Evolutionary conservation across 2,888 invertebrate genomes (phyloP), one percentile per base, ranked within the genome.

Genomic region (Agonopterix subpropinquella): DNA sequence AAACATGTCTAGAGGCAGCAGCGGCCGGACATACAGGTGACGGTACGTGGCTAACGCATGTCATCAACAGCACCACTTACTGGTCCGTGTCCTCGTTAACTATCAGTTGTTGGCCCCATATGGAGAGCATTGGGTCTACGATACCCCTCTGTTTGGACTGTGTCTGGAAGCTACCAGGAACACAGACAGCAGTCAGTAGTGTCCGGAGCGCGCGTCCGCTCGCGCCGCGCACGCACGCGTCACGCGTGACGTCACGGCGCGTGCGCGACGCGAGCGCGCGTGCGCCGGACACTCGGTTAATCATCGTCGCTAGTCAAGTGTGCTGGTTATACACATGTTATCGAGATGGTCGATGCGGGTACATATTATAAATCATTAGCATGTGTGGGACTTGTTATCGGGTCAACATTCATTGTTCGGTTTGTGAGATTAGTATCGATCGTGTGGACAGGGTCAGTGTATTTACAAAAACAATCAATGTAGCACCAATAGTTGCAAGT

Each of bases 71-170:
- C 73, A 76, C 95, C 96, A 96, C 96, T 95, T 95, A 97, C 96
- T 96, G 96, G 91, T 96, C 95, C 85, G 96, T 96, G 91, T 97
- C 96, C 94, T 96, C 96, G 94, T 96, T 96, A 90, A 96, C 95
- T 92, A 96, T 96, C 92, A 96, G 95, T 93, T 96, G 96, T 92
- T 97, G 96, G 91, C 96, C 97, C 97, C 97, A 97, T 91, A 97
- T 97, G 91, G 95, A 96, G 91, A 97, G 95, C 96, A 97, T 96
- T 91, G 96, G 97, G 93, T 97, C 96, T 93, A 96, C 95, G 93
- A 96, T 96, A 93, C 96, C 96, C 91, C 95, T 94, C 92, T 95
- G 95, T 93, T 96, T 96, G 91, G 92, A 92, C 90, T 93, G 93
- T 90, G 93, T 93, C 92, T 93, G 93, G 92, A 93, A 93, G 92